Conservation (phyloP, 2,797 vertebrate genomes). For the Botia almorhae region DNA sequence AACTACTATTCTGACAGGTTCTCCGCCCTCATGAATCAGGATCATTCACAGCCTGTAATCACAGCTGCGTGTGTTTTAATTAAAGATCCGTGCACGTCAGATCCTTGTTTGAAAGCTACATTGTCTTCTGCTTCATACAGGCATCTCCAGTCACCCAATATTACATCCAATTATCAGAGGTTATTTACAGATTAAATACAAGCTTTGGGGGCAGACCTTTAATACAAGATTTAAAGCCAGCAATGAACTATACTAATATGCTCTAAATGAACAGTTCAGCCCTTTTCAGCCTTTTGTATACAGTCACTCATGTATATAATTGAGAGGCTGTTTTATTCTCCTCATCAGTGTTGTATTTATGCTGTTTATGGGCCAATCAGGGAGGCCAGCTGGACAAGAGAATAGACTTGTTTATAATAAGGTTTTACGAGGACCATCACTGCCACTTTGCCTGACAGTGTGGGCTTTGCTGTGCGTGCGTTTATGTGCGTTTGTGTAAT, state of each 20-base stretch:
- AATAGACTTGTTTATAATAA: slow-evolving; percentile 44
- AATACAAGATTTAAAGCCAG: slow-evolving; percentile 18
- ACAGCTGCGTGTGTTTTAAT: background rate
- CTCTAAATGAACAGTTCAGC: slow-evolving; percentile 20
- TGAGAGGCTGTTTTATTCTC: slow-evolving; percentile 45
- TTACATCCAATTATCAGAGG: slow-evolving; percentile 39
- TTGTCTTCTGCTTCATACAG: slow-evolving; percentile 38
- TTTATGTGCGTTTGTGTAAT: slow-evolving; percentile 42
- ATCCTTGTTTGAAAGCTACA: slow-evolving; percentile 5
- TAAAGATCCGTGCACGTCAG: slow-evolving; percentile 10
- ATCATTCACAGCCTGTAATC: slow-evolving; percentile 26
- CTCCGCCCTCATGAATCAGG: background rate
- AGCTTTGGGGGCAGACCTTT: slow-evolving; percentile 2
- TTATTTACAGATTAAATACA: slow-evolving; percentile 41
- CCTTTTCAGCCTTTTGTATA: slow-evolving; percentile 39
- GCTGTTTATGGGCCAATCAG: slow-evolving; percentile 47
- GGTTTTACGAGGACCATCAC: slow-evolving; percentile 53
- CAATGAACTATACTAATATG: background rate
- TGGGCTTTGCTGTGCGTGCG: slow-evolving; percentile 25
- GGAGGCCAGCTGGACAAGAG: background rate
- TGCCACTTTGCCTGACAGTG: slow-evolving; percentile 1
- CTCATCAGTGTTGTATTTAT: slow-evolving; percentile 51
- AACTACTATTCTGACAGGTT: background rate
- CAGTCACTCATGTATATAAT: slow-evolving; percentile 47
- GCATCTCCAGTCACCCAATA: background rate